phyloP scores from a whole-genome alignment of 92 coral and sea anemone species.

The Nematostella vectensis region DNA sequence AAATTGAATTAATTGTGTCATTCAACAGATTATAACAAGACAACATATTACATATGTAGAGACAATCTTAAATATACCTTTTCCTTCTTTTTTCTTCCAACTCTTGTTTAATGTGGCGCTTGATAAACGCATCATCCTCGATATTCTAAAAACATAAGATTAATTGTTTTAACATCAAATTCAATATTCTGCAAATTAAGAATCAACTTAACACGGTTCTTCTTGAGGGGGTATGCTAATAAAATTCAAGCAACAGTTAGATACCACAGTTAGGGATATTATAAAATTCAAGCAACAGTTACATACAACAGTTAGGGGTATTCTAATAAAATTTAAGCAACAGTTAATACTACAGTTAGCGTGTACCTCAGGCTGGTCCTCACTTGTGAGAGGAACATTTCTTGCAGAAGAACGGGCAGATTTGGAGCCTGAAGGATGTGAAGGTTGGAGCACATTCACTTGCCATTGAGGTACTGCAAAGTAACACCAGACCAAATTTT shows the following conservation, averaged over 20 bases:
- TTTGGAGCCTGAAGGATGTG: slow-evolving; percentile 15
- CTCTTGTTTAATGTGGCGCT: slow-evolving; percentile 86
- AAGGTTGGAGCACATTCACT: slow-evolving; percentile 41
- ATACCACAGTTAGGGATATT: too few relatives aligned
- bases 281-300: too few relatives aligned
- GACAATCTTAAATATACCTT: too few relatives aligned
- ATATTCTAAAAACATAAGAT: slow-evolving; percentile 25
- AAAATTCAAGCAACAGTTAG: not conserved
- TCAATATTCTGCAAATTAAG: too few relatives aligned
- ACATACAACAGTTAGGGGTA: too few relatives aligned
- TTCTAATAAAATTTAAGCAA: too few relatives aligned
- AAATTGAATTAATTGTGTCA: too few relatives aligned
- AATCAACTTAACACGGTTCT: too few relatives aligned
- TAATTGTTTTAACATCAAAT: not conserved
- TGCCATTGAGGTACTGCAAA: slow-evolving; percentile 68
- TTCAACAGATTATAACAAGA: too few relatives aligned
- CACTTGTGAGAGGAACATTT: not conserved
- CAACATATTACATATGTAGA: too few relatives aligned
- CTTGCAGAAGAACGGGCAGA: slow-evolving; percentile 19
- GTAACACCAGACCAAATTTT: too few relatives aligned
- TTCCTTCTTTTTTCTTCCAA: slow-evolving; percentile 88
- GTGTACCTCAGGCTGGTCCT: slow-evolving; percentile 42
- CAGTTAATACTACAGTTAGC: too few relatives aligned
- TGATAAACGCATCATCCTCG: slow-evolving; percentile 81
- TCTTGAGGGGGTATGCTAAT: not conserved